Evolutionary conservation across 2,113 vertebrate species (phyloP).

Genomic region (Cephalopterus ornatus): DNA sequence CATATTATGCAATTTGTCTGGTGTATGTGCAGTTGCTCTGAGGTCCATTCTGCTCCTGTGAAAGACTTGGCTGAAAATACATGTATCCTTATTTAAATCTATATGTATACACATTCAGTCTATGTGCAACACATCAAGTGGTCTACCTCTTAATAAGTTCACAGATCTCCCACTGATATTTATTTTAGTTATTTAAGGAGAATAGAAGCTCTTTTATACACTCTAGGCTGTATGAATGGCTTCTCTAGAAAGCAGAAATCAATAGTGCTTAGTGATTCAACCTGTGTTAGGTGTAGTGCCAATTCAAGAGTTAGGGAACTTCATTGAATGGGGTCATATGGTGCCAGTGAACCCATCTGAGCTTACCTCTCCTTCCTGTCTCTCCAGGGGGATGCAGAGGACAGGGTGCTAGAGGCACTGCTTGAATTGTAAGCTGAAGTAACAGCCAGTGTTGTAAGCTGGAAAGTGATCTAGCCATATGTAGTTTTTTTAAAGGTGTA

Average conservation of each 20-base stretch:
- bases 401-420: background rate
- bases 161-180: slow-evolving; percentile 54
- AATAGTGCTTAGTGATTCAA: slow-evolving; percentile 39
- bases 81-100: slow-evolving; percentile 2
- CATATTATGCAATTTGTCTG: background rate
- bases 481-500: background rate
- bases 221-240: slow-evolving; percentile 19
- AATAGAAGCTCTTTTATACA: slow-evolving; percentile 58
- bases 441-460: background rate
- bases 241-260: slow-evolving; percentile 52
- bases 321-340: background rate
- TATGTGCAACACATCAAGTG: background rate
- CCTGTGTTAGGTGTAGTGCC: background rate
- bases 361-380: background rate
- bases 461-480: background rate
- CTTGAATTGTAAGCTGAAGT: background rate
- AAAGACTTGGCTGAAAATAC: slow-evolving; percentile 15
- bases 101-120: background rate
- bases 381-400: background rate
- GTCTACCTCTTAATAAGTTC: slow-evolving; percentile 49
- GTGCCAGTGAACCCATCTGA: background rate
- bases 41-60: background rate
- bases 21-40: background rate
- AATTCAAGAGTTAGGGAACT: background rate
- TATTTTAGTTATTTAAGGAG: slow-evolving; percentile 58